These are phyloP conservation scores for Thecocarcelia acutangulata DNA, from an alignment of 2,888 invertebrate species.

Conservation along the genomic window DNA sequence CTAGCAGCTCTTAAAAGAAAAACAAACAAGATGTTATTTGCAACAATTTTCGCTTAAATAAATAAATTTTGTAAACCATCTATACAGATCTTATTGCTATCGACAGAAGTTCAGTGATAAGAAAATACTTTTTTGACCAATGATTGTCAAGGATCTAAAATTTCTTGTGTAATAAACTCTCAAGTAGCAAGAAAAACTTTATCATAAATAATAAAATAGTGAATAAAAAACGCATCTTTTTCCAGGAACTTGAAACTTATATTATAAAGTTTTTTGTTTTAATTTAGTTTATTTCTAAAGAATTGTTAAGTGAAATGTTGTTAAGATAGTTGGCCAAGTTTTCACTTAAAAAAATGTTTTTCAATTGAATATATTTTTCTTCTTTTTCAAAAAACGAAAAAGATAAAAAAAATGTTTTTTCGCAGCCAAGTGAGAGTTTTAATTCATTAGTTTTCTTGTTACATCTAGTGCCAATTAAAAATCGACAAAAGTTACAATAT, in stretches of 20 bases:
- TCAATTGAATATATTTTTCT: slow-evolving; percentile 12
- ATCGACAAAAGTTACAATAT: background rate
- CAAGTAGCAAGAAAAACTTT: slow-evolving; percentile 33
- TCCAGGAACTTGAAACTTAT: slow-evolving; percentile 32
- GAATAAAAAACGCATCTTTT: background rate
- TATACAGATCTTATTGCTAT: too few relatives aligned
- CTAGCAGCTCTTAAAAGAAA: too few relatives aligned
- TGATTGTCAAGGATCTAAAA: too few relatives aligned
- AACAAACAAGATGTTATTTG: too few relatives aligned
- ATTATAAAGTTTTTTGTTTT: slow-evolving; percentile 1
- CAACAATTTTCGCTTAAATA: too few relatives aligned
- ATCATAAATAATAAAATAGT: slow-evolving; percentile 11
- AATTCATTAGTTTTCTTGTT: slow-evolving; percentile 47
- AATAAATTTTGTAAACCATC: too few relatives aligned
- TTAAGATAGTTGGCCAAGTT: slow-evolving; percentile 41
- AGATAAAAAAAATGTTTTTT: background rate
- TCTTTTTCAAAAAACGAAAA: background rate
- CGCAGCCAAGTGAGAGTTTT: slow-evolving; percentile 47
- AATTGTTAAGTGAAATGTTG: slow-evolving; percentile 39
- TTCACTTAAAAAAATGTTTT: slow-evolving; percentile 40
- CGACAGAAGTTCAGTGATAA: slow-evolving; percentile 21
- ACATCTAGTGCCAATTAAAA: slow-evolving; percentile 51
- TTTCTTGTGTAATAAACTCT: slow-evolving; percentile 14
- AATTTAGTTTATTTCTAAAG: background rate
- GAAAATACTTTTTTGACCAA: slow-evolving; percentile 23